Percentiles rank a stretch among this genome's conserved stretches.
phyloP scores from a whole-genome alignment of 2,113 vertebrate genomes.

The Elephas maximus region DNA sequence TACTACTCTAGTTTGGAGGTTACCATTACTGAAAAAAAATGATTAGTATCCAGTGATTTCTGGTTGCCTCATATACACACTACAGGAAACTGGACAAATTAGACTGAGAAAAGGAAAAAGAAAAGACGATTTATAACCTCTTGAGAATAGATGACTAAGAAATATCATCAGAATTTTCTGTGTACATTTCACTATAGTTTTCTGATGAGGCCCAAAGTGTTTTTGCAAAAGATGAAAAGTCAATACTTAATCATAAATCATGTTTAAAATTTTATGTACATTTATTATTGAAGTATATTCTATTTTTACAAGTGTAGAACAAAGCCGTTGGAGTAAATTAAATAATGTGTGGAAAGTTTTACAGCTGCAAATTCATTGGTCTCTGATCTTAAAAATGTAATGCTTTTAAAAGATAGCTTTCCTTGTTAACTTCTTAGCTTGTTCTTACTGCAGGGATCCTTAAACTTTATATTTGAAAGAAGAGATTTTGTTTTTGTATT shows the following conservation, averaged over 20 bases:
- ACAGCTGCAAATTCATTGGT: neutral
- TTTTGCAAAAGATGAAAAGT: constrained; percentile 12
- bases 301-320: constrained; percentile 25
- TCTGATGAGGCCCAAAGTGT: constrained; percentile 27
- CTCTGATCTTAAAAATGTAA: neutral
- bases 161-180: neutral
- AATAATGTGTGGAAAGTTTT: constrained; percentile 3
- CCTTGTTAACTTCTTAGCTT: neutral
- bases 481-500: neutral
- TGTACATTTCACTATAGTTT: constrained; percentile 27
- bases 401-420: constrained; percentile 4
- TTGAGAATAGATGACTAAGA: neutral
- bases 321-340: neutral
- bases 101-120: neutral
- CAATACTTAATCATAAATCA: constrained; percentile 31
- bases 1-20: constrained; percentile 42
- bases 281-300: neutral
- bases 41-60: neutral
- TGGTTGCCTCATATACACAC: neutral
- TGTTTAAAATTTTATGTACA: neutral
- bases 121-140: neutral
- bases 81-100: neutral
- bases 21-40: neutral
- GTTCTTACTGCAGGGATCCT: neutral
- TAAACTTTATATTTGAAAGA: neutral